phyloP scores from a whole-genome alignment of 2,797 vertebrate genomes.

The Loris lydekkerianus region DNA sequence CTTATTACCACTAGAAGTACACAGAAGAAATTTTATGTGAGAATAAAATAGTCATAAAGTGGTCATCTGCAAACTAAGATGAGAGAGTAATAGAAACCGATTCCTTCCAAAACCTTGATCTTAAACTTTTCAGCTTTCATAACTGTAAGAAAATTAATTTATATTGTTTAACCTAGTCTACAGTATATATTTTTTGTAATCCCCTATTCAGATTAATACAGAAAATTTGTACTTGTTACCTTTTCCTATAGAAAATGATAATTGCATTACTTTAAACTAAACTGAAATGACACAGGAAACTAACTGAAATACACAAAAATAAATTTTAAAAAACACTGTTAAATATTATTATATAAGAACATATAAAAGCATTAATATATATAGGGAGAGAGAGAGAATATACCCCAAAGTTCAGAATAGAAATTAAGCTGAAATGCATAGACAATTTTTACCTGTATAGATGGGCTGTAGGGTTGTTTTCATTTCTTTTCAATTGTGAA shows the following conservation, averaged over 20 bases:
- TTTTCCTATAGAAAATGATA: background rate
- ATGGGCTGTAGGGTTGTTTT: no score
- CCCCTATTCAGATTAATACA: background rate
- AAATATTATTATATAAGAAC: background rate
- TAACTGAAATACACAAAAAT: background rate
- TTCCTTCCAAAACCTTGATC: background rate
- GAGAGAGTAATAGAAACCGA: background rate
- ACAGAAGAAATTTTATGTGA: background rate
- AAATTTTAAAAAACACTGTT: background rate
- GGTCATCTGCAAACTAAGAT: background rate
- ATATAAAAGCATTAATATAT: background rate
- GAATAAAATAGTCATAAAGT: background rate
- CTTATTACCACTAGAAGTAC: background rate
- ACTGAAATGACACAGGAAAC: background rate
- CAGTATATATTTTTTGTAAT: background rate
- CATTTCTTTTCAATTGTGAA: no score
- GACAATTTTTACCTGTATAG: background rate
- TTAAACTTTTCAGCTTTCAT: background rate
- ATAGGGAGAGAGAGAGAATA: background rate
- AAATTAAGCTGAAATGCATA: background rate
- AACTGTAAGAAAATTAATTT: background rate
- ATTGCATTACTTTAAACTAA: background rate
- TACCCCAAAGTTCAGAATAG: background rate
- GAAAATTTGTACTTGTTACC: background rate
- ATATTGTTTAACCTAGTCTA: background rate